Evolutionary conservation across 2,113 vertebrate genomes (phyloP).

Genomic region (Pteronura brasiliensis): DNA sequence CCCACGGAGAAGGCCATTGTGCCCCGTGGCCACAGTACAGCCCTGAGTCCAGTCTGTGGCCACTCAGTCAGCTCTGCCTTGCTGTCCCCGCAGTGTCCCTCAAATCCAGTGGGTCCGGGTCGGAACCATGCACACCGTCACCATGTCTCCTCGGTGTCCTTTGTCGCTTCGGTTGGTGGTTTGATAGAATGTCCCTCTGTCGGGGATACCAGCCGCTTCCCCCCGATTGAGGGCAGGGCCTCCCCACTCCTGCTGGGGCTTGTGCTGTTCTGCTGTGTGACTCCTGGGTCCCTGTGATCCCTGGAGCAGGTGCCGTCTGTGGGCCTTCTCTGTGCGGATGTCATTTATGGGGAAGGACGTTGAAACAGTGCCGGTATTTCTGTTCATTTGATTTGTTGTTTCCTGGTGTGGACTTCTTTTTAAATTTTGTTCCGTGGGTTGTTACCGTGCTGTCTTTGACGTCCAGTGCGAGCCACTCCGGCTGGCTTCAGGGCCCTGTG

Average conservation of each 20-base stretch:
- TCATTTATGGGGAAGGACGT: not conserved
- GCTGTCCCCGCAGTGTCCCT: not conserved
- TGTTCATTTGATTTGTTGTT: too few relatives aligned
- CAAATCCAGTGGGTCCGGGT: too few relatives aligned
- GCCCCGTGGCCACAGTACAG: not conserved
- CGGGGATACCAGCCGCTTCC: fast-evolving
- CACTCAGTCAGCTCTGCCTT: not conserved
- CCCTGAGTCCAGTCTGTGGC: fast-evolving
- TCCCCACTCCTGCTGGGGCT: not conserved
- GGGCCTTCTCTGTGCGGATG: fast-evolving
- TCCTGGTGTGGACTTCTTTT: not conserved
- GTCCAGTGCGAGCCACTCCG: not conserved
- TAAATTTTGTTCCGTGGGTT: not conserved
- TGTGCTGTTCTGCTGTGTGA: not conserved
- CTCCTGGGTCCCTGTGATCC: too few relatives aligned
- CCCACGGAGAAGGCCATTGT: not conserved
- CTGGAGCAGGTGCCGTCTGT: too few relatives aligned
- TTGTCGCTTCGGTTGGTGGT: not conserved
- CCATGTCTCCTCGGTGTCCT: not conserved
- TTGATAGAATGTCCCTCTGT: not conserved
- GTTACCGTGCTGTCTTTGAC: too few relatives aligned
- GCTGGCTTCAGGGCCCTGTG: not conserved
- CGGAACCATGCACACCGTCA: too few relatives aligned
- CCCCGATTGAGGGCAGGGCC: not conserved
- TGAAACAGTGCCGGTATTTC: not conserved